A percentile compares a stretch with the other conserved stretches of the same genome.
Evolutionary conservation across 2,888 invertebrate species (phyloP).

Genomic region (Villa cingulata): DNA sequence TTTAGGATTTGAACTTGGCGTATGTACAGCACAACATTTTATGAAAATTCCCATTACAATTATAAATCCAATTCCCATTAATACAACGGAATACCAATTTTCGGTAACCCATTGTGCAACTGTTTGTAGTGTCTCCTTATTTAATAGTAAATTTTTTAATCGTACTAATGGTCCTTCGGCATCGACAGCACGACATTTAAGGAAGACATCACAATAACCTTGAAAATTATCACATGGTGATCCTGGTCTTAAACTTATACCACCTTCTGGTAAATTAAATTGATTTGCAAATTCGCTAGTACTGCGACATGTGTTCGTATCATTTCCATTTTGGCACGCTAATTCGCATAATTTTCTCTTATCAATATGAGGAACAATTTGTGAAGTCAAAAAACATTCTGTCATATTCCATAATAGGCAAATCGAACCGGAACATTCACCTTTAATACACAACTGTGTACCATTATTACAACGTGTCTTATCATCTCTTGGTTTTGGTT

Average conservation of each 20-base stretch:
- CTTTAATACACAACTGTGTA: constrained; percentile 71
- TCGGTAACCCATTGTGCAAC: constrained; percentile 91
- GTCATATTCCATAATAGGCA: constrained; percentile 88
- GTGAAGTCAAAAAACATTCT: constrained; percentile 86
- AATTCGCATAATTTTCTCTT: constrained; percentile 85
- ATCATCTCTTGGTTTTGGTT: constrained; percentile 65
- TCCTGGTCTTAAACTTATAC: constrained; percentile 81
- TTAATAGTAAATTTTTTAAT: constrained; percentile 88
- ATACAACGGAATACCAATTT: constrained; percentile 89
- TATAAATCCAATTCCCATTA: constrained; percentile 82
- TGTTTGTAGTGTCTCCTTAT: constrained; percentile 72
- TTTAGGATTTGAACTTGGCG: constrained; percentile 97
- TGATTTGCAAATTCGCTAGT: constrained; percentile 71
- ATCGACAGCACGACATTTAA: constrained; percentile 95
- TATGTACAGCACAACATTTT: constrained; percentile 99
- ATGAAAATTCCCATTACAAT: constrained; percentile 97
- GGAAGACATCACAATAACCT: constrained; percentile 99
- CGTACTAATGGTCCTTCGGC: constrained; percentile 95
- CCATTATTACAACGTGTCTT: constrained; percentile 94
- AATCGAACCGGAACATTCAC: constrained; percentile 90
- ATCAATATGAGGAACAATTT: constrained; percentile 58
- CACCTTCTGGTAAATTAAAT: constrained; percentile 61
- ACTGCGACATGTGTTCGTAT: constrained; percentile 60
- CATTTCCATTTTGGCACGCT: constrained; percentile 83
- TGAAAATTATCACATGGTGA: constrained; percentile 98